A percentile compares a stretch with the other conserved stretches of the same genome.
These are phyloP conservation scores for Panopea generosa DNA, from an alignment of 2,888 invertebrate species.

Conservation along the genomic window DNA sequence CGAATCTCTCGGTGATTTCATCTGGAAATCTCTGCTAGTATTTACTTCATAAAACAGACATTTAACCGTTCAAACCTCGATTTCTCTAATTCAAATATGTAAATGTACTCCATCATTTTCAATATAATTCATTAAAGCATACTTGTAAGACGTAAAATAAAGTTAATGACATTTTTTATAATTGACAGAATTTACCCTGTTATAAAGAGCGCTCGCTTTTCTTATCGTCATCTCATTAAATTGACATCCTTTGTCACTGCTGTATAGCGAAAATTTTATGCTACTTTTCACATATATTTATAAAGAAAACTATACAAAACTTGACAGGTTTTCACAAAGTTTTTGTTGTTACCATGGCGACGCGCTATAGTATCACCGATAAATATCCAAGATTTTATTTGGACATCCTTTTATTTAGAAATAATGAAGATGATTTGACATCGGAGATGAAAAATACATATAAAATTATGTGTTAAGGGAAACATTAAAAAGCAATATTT, in stretches of 20 bases:
- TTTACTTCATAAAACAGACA: no score
- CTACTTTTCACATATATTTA: slow-evolving; percentile 20
- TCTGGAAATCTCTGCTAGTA: no score
- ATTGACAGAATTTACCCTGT: no score
- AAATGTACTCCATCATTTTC: no score
- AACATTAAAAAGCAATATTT: slow-evolving; percentile 5
- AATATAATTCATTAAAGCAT: no score
- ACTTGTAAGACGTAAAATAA: no score
- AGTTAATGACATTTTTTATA: no score
- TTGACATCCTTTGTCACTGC: slow-evolving; percentile 9
- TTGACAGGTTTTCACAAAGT: slow-evolving; percentile 5
- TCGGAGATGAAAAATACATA: slow-evolving; percentile 15
- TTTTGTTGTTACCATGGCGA: slow-evolving; percentile 16
- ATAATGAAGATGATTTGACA: slow-evolving; percentile 21
- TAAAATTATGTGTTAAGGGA: slow-evolving; percentile 8
- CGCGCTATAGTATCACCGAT: slow-evolving; percentile 15
- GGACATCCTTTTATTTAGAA: slow-evolving; percentile 4
- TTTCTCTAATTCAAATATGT: no score
- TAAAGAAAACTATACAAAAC: neutral
- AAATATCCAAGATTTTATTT: slow-evolving; percentile 22
- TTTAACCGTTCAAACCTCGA: no score
- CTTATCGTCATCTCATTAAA: slow-evolving; percentile 11
- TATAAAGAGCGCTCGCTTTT: neutral
- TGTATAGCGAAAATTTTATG: slow-evolving; percentile 10
- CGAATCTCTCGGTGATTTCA: no score